Conservation (phyloP, 2,888 invertebrate genomes). For the Leucophora obtusa region DNA sequence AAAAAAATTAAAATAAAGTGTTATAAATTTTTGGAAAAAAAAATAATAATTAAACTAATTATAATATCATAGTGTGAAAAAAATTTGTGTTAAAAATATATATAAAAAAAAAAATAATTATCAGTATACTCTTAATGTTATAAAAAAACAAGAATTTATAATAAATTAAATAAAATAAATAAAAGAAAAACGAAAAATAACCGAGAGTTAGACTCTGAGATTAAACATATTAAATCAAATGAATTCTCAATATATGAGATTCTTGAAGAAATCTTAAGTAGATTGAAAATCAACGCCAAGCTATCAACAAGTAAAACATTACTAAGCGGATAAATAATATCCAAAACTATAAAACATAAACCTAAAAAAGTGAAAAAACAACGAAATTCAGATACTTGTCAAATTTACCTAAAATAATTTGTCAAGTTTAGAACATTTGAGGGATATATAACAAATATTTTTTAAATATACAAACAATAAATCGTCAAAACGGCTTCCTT, state of each 20-base stretch:
- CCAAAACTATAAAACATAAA: conserved; percentile 10
- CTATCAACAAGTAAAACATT: conserved; percentile 35
- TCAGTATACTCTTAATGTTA: conserved; percentile 6
- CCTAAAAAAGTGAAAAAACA: background rate
- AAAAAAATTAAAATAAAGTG: conserved; percentile 16
- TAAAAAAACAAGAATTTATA: conserved; percentile 19
- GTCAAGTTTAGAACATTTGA: background rate
- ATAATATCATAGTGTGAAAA: background rate
- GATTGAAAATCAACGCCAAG: conserved; percentile 36
- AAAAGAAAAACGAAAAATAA: conserved; percentile 45
- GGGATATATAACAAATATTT: background rate
- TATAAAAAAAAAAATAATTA: conserved; percentile 23
- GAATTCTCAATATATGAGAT: conserved; percentile 29
- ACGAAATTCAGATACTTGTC: background rate
- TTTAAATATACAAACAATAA: background rate
- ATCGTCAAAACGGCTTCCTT: conserved; percentile 26
- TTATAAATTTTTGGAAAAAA: background rate
- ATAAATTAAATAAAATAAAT: conserved; percentile 44
- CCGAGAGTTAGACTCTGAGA: conserved; percentile 56
- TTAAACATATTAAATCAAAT: conserved; percentile 63
- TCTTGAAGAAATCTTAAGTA: conserved; percentile 36
- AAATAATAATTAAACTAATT: background rate
- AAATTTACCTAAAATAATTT: background rate
- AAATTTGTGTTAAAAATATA: background rate
- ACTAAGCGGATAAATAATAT: conserved; percentile 7